Conservation (phyloP, 2,797 vertebrate genomes). For the Halcyon smyrnensis region DNA sequence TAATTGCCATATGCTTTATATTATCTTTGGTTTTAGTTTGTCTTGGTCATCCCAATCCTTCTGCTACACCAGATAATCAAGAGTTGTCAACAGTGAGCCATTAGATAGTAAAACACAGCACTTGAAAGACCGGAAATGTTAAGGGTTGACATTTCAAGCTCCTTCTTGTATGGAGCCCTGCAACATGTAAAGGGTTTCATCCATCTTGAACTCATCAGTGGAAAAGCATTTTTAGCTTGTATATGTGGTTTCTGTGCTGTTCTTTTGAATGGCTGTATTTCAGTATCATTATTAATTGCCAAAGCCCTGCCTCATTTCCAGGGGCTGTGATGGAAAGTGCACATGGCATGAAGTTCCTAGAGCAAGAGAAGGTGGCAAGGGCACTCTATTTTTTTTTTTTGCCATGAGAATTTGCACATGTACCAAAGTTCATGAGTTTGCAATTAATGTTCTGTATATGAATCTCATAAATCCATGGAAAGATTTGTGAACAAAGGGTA, state of each 20-base stretch:
- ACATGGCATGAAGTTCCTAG: neutral
- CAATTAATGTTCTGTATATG: neutral
- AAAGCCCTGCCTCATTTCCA: neutral
- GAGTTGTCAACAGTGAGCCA: constrained; percentile 16
- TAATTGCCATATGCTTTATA: constrained; percentile 21
- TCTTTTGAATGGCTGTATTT: neutral
- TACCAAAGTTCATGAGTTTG: neutral
- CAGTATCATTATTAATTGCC: neutral
- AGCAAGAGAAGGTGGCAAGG: neutral
- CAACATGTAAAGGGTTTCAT: neutral
- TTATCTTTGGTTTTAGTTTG: constrained; percentile 15
- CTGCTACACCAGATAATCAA: neutral
- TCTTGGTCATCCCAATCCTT: neutral
- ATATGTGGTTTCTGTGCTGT: neutral
- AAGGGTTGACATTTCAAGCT: neutral
- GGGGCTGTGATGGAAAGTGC: neutral
- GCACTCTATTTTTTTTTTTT: neutral
- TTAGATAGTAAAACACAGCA: constrained; percentile 9
- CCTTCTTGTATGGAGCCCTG: neutral
- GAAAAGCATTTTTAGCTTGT: neutral
- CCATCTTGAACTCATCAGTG: constrained; percentile 19
- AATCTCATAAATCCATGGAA: neutral
- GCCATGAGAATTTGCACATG: neutral
- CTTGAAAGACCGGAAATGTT: constrained; percentile 21
- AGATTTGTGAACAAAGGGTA: neutral